phyloP scores from a whole-genome alignment of 2,113 vertebrate species.

The Thryonomys swinderianus region DNA sequence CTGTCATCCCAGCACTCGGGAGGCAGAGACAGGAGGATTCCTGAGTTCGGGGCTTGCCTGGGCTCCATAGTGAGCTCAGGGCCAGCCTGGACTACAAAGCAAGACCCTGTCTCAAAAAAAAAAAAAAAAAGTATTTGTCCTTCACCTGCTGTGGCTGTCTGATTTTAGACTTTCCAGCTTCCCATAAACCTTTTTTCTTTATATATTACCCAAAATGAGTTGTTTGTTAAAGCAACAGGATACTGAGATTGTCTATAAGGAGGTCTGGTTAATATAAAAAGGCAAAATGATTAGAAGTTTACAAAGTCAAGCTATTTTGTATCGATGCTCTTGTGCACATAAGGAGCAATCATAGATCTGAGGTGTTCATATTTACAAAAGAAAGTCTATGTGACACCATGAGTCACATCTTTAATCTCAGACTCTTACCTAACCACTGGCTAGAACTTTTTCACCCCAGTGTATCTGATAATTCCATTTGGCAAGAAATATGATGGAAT shows the following conservation, averaged over 20 bases:
- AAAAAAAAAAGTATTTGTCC: not conserved
- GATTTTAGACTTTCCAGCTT: not conserved
- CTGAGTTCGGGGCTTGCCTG: too few relatives aligned
- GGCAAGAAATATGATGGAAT: not conserved
- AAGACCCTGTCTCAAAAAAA: too few relatives aligned
- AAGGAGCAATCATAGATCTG: not conserved
- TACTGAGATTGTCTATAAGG: not conserved
- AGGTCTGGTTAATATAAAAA: not conserved
- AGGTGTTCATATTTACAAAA: fast-evolving
- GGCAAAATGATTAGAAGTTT: not conserved
- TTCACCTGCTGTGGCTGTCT: not conserved
- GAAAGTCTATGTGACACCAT: not conserved
- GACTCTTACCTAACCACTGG: not conserved
- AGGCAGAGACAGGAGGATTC: too few relatives aligned
- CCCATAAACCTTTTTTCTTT: not conserved
- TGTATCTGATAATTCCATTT: not conserved
- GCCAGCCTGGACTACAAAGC: too few relatives aligned
- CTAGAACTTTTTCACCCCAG: not conserved
- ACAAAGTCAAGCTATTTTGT: not conserved
- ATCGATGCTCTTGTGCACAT: not conserved
- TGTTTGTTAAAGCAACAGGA: not conserved
- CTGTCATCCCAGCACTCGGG: too few relatives aligned
- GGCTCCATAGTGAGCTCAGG: too few relatives aligned
- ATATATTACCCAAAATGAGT: not conserved
- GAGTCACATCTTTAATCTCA: not conserved